Evolutionary conservation across 2,797 vertebrate genomes (phyloP).

Genomic region (Schizopygopsis malacanthus): DNA sequence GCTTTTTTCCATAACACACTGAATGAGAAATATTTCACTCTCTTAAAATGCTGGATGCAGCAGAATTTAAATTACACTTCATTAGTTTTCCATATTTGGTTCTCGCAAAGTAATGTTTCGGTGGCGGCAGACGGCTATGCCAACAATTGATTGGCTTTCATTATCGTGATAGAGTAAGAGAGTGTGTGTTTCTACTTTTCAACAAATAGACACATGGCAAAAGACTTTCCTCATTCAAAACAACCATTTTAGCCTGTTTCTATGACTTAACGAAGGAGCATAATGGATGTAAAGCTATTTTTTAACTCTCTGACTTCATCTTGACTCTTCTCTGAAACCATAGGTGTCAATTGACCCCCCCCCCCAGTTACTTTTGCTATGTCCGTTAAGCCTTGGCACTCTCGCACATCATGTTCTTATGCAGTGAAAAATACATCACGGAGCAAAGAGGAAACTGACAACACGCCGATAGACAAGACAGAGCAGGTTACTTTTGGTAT

Average conservation of each 20-base stretch:
- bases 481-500: too few species aligned
- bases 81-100: conserved; percentile 62
- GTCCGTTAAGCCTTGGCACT: too few species aligned
- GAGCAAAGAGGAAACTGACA: too few species aligned
- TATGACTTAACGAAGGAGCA: background rate
- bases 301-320: background rate
- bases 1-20: conserved; percentile 46
- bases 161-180: conserved; percentile 9
- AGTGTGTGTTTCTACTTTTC: conserved; percentile 10
- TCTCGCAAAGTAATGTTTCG: conserved; percentile 47
- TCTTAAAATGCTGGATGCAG: conserved; percentile 61
- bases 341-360: background rate
- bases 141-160: conserved; percentile 50
- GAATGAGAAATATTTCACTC: conserved; percentile 58
- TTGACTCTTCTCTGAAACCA: background rate
- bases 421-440: too few species aligned
- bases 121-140: conserved; percentile 21
- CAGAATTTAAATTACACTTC: conserved; percentile 65
- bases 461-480: too few species aligned
- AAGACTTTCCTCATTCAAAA: background rate
- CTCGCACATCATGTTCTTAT: too few species aligned
- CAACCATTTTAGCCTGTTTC: background rate
- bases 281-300: background rate
- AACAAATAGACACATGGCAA: background rate
- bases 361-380: too few species aligned